These are phyloP conservation scores for Ophthalmolycus amberensis DNA, from an alignment of 2,113 vertebrate genomes.

Conservation along the genomic window DNA sequence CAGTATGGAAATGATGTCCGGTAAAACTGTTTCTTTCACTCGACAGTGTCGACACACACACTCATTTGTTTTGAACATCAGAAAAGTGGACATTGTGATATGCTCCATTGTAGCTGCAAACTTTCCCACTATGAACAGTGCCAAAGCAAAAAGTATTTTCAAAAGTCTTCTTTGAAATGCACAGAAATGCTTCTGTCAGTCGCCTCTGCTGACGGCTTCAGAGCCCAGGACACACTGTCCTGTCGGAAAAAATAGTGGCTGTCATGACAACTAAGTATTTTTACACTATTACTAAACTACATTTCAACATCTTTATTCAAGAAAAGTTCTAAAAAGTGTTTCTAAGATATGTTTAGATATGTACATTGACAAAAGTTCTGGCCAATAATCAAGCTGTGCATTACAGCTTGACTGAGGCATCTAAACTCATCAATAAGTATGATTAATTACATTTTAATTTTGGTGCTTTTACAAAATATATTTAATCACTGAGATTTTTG, in stretches of 20 bases:
- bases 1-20: neutral
- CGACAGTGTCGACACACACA: neutral
- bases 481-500: too few species aligned
- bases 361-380: neutral
- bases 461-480: too few species aligned
- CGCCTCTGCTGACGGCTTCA: neutral
- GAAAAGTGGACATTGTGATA: neutral
- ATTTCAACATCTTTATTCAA: neutral
- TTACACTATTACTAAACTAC: neutral
- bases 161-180: neutral
- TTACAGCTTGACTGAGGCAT: neutral
- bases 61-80: neutral
- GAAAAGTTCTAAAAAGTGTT: neutral
- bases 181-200: neutral
- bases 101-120: neutral
- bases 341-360: neutral
- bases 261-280: neutral
- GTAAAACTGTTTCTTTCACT: neutral
- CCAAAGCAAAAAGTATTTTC: neutral
- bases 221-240: neutral
- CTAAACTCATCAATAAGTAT: neutral
- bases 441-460: too few species aligned
- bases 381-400: neutral
- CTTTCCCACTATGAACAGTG: neutral
- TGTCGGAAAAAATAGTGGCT: neutral